phyloP scores from a whole-genome alignment of 2,797 vertebrate genomes.

The Coregonus ussuriensis region DNA sequence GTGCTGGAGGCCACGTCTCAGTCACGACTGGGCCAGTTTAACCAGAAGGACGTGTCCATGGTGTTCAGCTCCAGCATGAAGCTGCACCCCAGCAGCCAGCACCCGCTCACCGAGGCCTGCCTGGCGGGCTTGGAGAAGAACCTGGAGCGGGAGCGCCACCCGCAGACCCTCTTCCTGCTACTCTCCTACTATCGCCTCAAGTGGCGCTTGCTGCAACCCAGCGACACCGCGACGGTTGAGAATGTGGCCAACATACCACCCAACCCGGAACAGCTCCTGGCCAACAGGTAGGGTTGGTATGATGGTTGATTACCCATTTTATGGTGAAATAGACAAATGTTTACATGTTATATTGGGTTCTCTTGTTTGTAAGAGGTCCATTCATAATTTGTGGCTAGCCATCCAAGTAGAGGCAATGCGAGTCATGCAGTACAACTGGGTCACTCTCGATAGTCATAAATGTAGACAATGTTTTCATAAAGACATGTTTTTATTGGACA shows the following conservation, averaged over 20 bases:
- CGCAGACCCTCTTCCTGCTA: slow-evolving; percentile 87
- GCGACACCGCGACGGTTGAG: slow-evolving; percentile 21
- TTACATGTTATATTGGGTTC: too few species aligned
- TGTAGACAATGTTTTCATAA: too few species aligned
- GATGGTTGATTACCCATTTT: too few species aligned
- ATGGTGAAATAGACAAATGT: too few species aligned
- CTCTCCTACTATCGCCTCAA: slow-evolving; percentile 86
- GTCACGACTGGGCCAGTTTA: slow-evolving; percentile 81
- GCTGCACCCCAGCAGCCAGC: slow-evolving; percentile 79
- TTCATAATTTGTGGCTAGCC: too few species aligned
- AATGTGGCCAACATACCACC: slow-evolving; percentile 13
- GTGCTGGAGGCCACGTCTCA: slow-evolving; percentile 85
- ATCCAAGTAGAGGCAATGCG: too few species aligned
- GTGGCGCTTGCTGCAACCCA: slow-evolving; percentile 71
- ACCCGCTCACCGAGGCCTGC: slow-evolving; percentile 81
- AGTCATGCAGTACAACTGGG: too few species aligned
- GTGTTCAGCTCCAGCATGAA: slow-evolving; percentile 87
- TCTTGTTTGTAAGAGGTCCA: too few species aligned
- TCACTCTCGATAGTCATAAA: too few species aligned
- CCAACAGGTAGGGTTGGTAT: slow-evolving; percentile 66
- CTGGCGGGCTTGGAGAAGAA: slow-evolving; percentile 82
- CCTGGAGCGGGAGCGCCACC: slow-evolving; percentile 85
- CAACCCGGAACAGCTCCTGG: slow-evolving; percentile 78
- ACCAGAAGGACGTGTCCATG: slow-evolving; percentile 86
- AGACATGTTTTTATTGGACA: too few species aligned